Evolutionary conservation across 2,888 invertebrate genomes (phyloP).

Genomic region (Lottia scabra): DNA sequence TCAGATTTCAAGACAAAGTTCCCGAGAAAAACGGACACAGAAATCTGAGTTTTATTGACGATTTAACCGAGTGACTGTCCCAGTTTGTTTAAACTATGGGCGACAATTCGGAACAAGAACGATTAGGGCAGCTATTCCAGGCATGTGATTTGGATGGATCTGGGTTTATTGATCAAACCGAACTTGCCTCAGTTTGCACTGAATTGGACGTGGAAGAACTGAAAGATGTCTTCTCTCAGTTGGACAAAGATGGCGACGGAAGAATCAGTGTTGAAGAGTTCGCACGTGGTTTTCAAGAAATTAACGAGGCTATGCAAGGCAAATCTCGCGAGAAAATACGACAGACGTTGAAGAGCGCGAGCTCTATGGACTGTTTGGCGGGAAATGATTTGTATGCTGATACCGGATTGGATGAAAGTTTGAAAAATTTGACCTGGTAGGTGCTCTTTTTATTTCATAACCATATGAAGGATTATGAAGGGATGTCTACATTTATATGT

Average conservation of each 20-base stretch:
- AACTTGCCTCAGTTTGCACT: constrained; percentile 71
- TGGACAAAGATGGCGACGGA: constrained; percentile 73
- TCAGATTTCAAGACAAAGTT: too few relatives aligned
- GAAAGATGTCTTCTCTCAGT: constrained; percentile 71
- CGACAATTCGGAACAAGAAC: background rate
- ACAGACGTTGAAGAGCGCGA: constrained; percentile 38
- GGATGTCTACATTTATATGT: too few relatives aligned
- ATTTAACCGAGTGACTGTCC: too few relatives aligned
- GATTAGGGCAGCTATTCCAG: constrained; percentile 68
- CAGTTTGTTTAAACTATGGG: background rate
- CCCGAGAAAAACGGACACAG: too few relatives aligned
- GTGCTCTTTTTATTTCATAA: constrained; percentile 18
- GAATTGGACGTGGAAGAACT: constrained; percentile 71
- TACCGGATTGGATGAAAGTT: constrained; percentile 55
- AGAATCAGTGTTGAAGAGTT: constrained; percentile 73
- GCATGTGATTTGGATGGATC: constrained; percentile 71
- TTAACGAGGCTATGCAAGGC: constrained; percentile 42
- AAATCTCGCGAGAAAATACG: constrained; percentile 47
- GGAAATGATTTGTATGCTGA: constrained; percentile 48
- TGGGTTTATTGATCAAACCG: constrained; percentile 71
- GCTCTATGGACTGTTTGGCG: constrained; percentile 38
- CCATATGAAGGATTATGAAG: too few relatives aligned
- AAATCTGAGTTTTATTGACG: too few relatives aligned
- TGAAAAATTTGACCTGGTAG: constrained; percentile 59
- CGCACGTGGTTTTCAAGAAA: constrained; percentile 68